Base-by-base conservation (phyloP, 2,888 invertebrate genomes). In the Hipparchia semele region DNA sequence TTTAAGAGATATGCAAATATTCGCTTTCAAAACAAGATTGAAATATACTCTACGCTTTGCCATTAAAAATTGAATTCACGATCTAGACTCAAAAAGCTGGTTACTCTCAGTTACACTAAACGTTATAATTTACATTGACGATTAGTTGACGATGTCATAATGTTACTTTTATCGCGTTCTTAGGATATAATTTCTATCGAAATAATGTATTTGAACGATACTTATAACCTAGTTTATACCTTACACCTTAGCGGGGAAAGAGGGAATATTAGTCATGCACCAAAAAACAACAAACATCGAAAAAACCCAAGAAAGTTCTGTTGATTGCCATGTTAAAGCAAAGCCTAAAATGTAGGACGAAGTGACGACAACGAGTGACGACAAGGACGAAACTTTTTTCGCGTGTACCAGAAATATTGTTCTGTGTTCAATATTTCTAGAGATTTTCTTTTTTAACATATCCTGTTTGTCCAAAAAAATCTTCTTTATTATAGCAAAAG, bases 1-100 rank as follows among this genome's bases (percentile, higher is more conserved):
- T 68, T 68, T 33, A 3, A 67, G 68, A 73, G 62, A 62, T 79
- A 79, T 82, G 80, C 77, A 81, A 83, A 85, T 83, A 79, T 81
- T 82, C 75, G 66, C 76, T 84, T 84, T 82, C 74, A 77, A 82
- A 85, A 79, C 78, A 68, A 59, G 61, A 58, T 70, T 61, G 56
- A 60, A 62, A 70, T 70, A 71, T 59, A 53, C 2, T 58, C 70
- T 59, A 51, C 60, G 59, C 53, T 53, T 60, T 65, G 59, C 10
- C 64, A 70, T 68, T 71, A 73, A 71, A 73, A 73, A 73, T 70
- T 46, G 9, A 64, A 68, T 68, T 74, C 54, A 71, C 60, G 56
- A 71, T 74, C 61, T 72, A 71, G 68, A 61, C 23, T 60, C 54
- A 45, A 23, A 65, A 45, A 65, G 56, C 64, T 60, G 58, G 56